A percentile compares a stretch with the other conserved stretches of the same genome.
Conservation (phyloP, 1,140 invertebrate genomes). For the Sycophaga agraensis region DNA sequence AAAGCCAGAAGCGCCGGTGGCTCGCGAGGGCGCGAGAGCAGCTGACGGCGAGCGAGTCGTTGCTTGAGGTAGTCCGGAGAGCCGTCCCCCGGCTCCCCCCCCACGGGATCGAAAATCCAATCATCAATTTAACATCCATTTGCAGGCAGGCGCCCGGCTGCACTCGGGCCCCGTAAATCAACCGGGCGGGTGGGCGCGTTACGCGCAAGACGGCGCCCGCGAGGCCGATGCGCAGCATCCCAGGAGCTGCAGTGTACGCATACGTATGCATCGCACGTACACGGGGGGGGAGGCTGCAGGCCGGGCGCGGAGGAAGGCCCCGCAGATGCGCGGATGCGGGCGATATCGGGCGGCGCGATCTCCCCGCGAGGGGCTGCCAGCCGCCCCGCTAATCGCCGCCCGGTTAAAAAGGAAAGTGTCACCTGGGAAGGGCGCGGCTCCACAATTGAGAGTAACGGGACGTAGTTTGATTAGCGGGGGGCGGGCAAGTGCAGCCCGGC, state of each 20-base stretch:
- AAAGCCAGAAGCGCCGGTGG: too few relatives aligned
- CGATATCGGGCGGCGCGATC: conserved; percentile 35
- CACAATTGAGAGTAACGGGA: too few relatives aligned
- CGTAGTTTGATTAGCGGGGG: too few relatives aligned
- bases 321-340: conserved; percentile 41
- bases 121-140: conserved; percentile 13
- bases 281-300: background rate
- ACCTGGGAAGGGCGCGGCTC: too few relatives aligned
- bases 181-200: background rate
- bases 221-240: too few relatives aligned
- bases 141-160: background rate
- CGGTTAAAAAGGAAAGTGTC: conserved; percentile 30
- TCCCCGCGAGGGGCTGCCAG: conserved; percentile 18
- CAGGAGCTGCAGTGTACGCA: conserved; percentile 12
- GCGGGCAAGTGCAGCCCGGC: too few relatives aligned
- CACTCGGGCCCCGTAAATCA: conserved; percentile 14
- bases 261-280: background rate
- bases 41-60: too few relatives aligned
- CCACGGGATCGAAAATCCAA: conserved; percentile 5
- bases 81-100: too few relatives aligned
- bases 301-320: background rate
- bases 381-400: conserved; percentile 17
- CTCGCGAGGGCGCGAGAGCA: too few relatives aligned
- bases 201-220: background rate
- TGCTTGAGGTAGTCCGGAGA: too few relatives aligned